Conservation (phyloP, 2,888 invertebrate species). For the Meiosimyza decipiens region DNA sequence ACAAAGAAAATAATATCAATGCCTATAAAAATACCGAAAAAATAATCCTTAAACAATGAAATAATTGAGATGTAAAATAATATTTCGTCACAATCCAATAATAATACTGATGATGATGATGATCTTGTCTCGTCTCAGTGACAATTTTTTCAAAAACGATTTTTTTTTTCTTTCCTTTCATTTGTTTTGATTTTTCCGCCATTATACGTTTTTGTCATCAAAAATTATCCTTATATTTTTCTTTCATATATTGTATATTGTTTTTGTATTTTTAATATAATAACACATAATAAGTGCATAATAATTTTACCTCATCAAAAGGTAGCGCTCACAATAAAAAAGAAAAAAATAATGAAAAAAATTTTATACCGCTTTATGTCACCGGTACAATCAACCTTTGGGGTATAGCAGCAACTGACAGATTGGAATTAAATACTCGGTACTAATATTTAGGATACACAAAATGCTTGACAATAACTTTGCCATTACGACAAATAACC, state of each 20-base stretch:
- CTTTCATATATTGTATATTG: no score
- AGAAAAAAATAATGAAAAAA: neutral
- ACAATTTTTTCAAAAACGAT: no score
- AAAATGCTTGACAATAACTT: neutral
- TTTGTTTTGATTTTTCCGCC: neutral
- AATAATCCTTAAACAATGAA: constrained; percentile 51
- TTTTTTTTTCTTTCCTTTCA: neutral
- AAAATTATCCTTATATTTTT: neutral
- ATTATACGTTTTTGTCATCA: neutral
- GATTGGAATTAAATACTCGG: constrained; percentile 59
- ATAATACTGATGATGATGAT: constrained; percentile 37
- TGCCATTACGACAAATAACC: neutral
- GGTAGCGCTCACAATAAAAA: constrained; percentile 49
- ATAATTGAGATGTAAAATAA: constrained; percentile 67
- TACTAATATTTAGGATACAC: constrained; percentile 54
- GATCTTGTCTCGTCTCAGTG: no score
- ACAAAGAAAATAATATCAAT: no score
- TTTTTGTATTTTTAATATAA: constrained; percentile 63
- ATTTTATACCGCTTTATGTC: neutral
- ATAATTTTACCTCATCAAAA: constrained; percentile 65
- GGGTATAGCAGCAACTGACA: constrained; percentile 41
- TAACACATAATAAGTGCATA: constrained; percentile 67
- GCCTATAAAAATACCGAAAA: no score
- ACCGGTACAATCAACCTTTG: neutral
- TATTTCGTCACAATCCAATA: constrained; percentile 53